Evolutionary conservation across 2,113 vertebrate genomes (phyloP), one percentile per base, ranked within the genome.

Genomic region (Menura novaehollandiae): DNA sequence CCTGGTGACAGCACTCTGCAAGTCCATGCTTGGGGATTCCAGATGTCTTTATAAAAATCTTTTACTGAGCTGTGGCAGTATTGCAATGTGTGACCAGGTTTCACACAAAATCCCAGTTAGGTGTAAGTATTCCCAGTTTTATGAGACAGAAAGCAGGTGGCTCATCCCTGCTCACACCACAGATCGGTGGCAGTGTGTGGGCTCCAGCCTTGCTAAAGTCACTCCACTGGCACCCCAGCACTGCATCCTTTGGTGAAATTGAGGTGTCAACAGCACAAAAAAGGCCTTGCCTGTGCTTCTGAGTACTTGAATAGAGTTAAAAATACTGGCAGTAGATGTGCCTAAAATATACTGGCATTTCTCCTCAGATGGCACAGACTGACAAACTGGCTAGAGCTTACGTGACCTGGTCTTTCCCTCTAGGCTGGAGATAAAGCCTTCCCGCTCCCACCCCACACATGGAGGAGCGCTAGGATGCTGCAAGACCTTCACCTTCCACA

Each of bases 291-390:
- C 59, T 58, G 1, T 55, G 24, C 80, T 80, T 73, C 75, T 53
- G 46, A 60, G n/a, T 37, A 55, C 62, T 35, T 86, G 32, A 39
- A 52, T 8, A 43, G 8, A 71, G 22, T 44, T 68, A 23, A 51
- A 59, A 67, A 76, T 73, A 49, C 1, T 47, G 26, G 15, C 53
- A 73, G 9, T 26, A 80, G 24, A 13, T 19, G 11, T n/a, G 23
- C 32, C 35, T 58, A 28, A 69, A 77, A 49, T 14, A 19, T 3
- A 43, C 24, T 68, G 59, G 37, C 59, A 23, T 79, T 83, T 80
- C 51, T 73, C 67, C 43, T 51, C 1, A 2, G 12, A 37, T 69
- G 63, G 13, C 49, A 33, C 0, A 0, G 49, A 83, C 47, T 9
- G 16, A 24, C 33, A 56, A 77, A 53, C 28, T 62, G 59, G 32